Conservation (phyloP, 1,140 invertebrate species). For the Heliconius hermathena region DNA sequence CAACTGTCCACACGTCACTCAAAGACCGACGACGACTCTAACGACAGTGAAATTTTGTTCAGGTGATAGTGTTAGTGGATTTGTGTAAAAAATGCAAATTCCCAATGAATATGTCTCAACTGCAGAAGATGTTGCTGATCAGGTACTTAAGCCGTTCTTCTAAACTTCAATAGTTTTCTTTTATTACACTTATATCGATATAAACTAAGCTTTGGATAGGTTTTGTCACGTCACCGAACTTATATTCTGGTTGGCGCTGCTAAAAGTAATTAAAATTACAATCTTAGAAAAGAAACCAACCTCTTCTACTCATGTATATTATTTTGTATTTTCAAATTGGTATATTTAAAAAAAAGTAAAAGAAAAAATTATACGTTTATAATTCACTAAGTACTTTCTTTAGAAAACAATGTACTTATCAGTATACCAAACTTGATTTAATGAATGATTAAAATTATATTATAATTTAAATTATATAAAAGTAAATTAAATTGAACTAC, state of each 20-base stretch:
- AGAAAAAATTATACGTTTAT: too few species aligned
- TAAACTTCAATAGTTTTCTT: constrained; percentile 24
- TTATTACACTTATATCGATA: constrained; percentile 44
- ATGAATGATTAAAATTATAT: too few species aligned
- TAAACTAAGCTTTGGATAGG: constrained; percentile 59
- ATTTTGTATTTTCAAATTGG: neutral
- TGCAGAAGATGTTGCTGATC: constrained; percentile 96
- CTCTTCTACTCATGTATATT: neutral
- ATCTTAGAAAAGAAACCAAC: neutral
- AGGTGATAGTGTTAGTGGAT: constrained; percentile 66
- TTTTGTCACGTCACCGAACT: constrained; percentile 80
- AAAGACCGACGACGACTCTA: constrained; percentile 50
- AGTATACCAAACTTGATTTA: too few species aligned
- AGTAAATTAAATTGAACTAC: too few species aligned
- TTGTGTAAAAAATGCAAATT: constrained; percentile 86
- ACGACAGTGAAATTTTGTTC: constrained; percentile 69
- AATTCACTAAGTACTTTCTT: neutral
- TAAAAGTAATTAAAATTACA: constrained; percentile 31
- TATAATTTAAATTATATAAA: too few species aligned
- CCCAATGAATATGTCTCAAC: constrained; percentile 94
- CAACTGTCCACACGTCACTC: constrained; percentile 80
- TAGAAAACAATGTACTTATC: neutral
- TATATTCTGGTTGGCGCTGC: constrained; percentile 58
- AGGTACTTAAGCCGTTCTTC: constrained; percentile 83
- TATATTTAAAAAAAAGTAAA: neutral